Percentiles rank a stretch among this genome's conserved stretches.
Evolutionary conservation across 1,140 invertebrate species (phyloP).

Genomic region (Lepidurus packardi): DNA sequence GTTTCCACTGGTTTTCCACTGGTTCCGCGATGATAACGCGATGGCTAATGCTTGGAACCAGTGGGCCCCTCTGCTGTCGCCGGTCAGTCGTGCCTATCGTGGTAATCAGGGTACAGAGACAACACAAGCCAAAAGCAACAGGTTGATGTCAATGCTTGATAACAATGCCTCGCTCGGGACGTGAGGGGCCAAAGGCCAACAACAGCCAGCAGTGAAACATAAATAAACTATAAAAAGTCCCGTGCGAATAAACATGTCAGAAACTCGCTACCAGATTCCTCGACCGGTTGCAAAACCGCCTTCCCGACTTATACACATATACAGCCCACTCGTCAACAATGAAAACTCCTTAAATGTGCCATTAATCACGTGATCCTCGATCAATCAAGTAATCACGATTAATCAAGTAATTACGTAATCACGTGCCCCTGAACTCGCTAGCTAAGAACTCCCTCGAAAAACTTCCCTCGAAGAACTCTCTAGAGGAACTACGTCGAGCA

Average conservation of each 20-base stretch:
- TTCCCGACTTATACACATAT: too few relatives aligned
- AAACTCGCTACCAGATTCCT: neutral
- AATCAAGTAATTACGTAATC: too few relatives aligned
- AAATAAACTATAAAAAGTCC: neutral
- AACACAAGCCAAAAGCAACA: slow-evolving; percentile 10
- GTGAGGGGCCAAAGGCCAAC: neutral
- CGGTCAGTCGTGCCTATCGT: neutral
- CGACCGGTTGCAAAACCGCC: too few relatives aligned
- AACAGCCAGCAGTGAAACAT: neutral
- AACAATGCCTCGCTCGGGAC: neutral
- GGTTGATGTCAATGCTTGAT: slow-evolving; percentile 13
- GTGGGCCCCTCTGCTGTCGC: neutral
- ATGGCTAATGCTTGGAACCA: neutral
- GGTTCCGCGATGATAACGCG: neutral
- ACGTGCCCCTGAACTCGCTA: too few relatives aligned
- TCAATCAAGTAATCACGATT: too few relatives aligned
- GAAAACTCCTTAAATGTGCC: too few relatives aligned
- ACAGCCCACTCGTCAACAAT: too few relatives aligned
- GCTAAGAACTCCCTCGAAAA: too few relatives aligned
- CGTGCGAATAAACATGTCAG: slow-evolving; percentile 1
- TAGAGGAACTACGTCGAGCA: too few relatives aligned
- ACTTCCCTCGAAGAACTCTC: too few relatives aligned
- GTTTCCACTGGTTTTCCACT: too few relatives aligned
- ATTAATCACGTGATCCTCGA: too few relatives aligned
- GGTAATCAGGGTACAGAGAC: slow-evolving; percentile 4